Evolutionary conservation across 2,113 vertebrate species (phyloP).

Genomic region (Gavia stellata): DNA sequence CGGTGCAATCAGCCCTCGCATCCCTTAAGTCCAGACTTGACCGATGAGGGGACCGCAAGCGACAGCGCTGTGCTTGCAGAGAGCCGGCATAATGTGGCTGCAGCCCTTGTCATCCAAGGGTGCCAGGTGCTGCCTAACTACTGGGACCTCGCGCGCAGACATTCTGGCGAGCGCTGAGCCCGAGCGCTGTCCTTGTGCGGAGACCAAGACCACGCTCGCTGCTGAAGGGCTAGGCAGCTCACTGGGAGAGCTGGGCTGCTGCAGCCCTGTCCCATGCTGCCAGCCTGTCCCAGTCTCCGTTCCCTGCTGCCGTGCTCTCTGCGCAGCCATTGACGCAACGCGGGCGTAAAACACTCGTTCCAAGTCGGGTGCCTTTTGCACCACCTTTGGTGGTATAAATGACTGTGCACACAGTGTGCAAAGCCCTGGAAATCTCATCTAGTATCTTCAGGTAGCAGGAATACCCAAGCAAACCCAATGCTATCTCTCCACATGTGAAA

Average conservation of each 20-base stretch:
- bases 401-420: not conserved
- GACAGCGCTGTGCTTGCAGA: rapidly evolving
- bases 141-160: rapidly evolving
- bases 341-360: not conserved
- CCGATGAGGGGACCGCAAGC: not conserved
- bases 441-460: not conserved
- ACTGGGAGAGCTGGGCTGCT: rapidly evolving
- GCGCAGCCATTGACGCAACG: not conserved
- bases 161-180: not conserved
- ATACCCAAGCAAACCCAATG: not conserved
- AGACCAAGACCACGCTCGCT: not conserved
- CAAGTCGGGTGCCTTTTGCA: not conserved
- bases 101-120: not conserved
- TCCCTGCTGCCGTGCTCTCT: not conserved
- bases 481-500: rapidly evolving
- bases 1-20: rapidly evolving
- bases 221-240: not conserved
- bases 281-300: not conserved
- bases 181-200: rapidly evolving
- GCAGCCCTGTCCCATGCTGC: not conserved
- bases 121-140: not conserved
- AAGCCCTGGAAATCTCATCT: not conserved
- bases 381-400: not conserved
- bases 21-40: not conserved
- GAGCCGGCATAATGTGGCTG: rapidly evolving